Evolutionary conservation across 1,140 invertebrate genomes (phyloP), one percentile per base, ranked within the genome.

Genomic region (Manduca sexta): DNA sequence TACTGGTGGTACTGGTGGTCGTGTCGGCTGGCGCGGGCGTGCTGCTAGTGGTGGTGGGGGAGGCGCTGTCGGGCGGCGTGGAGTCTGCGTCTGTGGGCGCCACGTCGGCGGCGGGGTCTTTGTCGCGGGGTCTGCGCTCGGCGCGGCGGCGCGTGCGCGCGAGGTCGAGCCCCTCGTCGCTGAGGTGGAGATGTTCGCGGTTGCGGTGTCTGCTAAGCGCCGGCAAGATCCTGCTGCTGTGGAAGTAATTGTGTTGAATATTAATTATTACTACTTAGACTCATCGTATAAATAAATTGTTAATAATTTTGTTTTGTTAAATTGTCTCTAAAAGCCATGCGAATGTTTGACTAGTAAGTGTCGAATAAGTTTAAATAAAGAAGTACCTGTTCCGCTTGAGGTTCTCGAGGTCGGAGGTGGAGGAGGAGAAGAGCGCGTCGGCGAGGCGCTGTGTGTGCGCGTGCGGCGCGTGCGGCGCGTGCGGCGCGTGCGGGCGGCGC

Each of bases 111-210:
- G 33, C 8, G 57, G 46, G 49, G 45, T 42, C n/a, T n/a, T n/a
- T 34, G 41, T 49, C 43, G 17, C 34, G 39, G 64, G 15, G 45
- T 49, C 6, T 53, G 45, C 12, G 45, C 2, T n/a, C 21, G 18
- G 1, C 13, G 0, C n/a, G 49, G 43, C 14, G 46, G 46, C 16
- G 43, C 37, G 18, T 11, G 43, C 43, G 52, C 17, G 56, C 17
- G 29, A 60, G 52, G 58, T 79, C 54, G 10, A 79, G 65, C 17
- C 69, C 52, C 29, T 74, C 70, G 66, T 78, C 77, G 56, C 69
- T 73, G 16, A 81, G 69, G 61, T 81, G 77, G 40, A 81, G 46
- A 52, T 78, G 77, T 40, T 74, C 71, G 41, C 74, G 70, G 56
- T 71, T 70, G 44, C 70, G 68, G 49, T 46, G 49, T 8, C 49